Evolutionary conservation across 2,797 vertebrate genomes (phyloP).

Genomic region (Melanotaenia pygmaea): DNA sequence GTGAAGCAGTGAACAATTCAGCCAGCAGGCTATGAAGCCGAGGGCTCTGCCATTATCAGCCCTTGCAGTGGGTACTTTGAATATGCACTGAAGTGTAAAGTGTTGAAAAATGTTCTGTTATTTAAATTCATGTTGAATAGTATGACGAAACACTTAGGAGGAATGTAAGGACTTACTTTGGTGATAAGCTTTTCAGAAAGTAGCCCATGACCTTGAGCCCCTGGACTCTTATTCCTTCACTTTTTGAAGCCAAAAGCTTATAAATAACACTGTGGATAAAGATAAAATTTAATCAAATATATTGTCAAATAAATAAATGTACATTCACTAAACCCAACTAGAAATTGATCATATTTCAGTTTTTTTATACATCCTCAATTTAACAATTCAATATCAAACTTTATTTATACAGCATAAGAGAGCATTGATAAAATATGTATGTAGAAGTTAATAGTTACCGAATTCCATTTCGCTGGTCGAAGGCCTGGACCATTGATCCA

Average conservation of each 20-base stretch:
- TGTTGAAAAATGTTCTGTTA: neutral
- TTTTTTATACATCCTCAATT: neutral
- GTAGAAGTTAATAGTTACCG: constrained; percentile 80
- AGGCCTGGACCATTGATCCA: constrained; percentile 93
- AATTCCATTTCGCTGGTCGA: constrained; percentile 96
- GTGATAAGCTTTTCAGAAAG: constrained; percentile 88
- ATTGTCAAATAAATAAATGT: neutral
- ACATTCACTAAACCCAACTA: neutral
- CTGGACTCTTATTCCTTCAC: constrained; percentile 95
- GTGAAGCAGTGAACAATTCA: neutral
- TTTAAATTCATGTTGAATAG: neutral
- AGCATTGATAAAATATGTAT: neutral
- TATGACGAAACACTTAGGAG: neutral
- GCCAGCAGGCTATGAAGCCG: neutral
- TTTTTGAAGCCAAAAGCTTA: constrained; percentile 95
- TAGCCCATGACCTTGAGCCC: constrained; percentile 96
- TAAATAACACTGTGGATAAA: constrained; percentile 88
- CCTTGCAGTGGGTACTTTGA: neutral
- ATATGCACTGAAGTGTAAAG: neutral
- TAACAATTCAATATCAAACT: neutral
- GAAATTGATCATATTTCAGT: neutral
- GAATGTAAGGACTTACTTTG: constrained; percentile 76
- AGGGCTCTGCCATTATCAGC: neutral
- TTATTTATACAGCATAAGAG: neutral
- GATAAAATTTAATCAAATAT: neutral